A percentile compares a stretch with the other conserved stretches of the same genome.
These are phyloP conservation scores for Bufo gargarizans DNA, from an alignment of 2,113 vertebrate species.

Conservation along the genomic window DNA sequence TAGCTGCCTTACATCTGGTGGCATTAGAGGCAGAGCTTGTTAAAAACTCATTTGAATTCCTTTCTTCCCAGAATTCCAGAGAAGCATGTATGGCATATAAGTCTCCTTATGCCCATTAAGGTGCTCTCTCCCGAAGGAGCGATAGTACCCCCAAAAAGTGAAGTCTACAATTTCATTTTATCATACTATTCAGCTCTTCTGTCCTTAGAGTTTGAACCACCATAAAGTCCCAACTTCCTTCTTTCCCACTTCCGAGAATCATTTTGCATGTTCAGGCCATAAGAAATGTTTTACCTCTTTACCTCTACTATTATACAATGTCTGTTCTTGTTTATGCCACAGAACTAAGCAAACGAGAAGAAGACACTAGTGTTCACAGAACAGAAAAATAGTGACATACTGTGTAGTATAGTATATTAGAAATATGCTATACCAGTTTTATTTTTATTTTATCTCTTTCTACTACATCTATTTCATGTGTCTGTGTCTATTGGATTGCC, in stretches of 20 bases:
- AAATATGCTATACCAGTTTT: background rate
- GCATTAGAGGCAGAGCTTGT: too few relatives aligned
- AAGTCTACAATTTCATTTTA: background rate
- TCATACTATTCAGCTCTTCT: background rate
- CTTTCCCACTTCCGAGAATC: background rate
- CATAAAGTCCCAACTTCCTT: background rate
- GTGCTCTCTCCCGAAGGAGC: too few relatives aligned
- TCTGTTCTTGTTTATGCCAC: too few relatives aligned
- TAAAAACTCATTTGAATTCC: too few relatives aligned
- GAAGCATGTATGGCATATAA: too few relatives aligned
- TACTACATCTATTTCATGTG: background rate
- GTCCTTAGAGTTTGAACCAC: background rate
- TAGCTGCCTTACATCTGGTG: too few relatives aligned
- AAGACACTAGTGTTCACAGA: background rate
- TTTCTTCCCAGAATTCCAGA: too few relatives aligned
- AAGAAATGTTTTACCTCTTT: too few relatives aligned
- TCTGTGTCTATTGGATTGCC: background rate
- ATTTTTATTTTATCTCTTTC: background rate
- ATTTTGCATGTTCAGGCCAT: background rate
- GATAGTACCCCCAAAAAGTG: too few relatives aligned
- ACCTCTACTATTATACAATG: too few relatives aligned
- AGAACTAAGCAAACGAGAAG: background rate
- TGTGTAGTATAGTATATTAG: background rate
- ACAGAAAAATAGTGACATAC: background rate
- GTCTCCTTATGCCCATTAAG: too few relatives aligned